These are phyloP conservation scores for Rhea pennata DNA, from an alignment of 2,113 vertebrate species.

Conservation along the genomic window DNA sequence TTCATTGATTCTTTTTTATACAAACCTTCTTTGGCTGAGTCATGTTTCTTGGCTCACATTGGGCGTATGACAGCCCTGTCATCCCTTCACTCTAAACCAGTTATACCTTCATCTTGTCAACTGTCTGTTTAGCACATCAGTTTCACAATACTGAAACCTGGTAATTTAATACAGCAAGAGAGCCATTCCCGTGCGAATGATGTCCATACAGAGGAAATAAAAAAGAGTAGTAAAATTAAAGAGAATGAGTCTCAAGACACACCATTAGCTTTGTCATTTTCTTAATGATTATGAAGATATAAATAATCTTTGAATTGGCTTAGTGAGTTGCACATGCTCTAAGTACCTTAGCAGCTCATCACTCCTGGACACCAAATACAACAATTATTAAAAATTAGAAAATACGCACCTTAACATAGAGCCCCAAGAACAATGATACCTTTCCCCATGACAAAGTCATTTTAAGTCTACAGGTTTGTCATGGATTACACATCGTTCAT, in stretches of 20 bases:
- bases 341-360: neutral
- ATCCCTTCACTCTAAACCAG: neutral
- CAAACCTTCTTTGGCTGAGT: neutral
- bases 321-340: neutral
- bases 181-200: neutral
- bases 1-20: neutral
- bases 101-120: neutral
- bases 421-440: slow-evolving; percentile 13
- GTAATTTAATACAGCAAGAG: neutral
- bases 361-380: neutral
- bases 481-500: neutral
- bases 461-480: neutral
- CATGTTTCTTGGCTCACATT: neutral
- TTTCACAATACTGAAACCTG: neutral
- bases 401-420: neutral
- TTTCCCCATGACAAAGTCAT: slow-evolving; percentile 38
- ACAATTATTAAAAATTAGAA: slow-evolving; percentile 31
- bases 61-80: neutral
- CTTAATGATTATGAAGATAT: neutral
- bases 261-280: neutral
- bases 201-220: neutral
- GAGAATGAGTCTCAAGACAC: neutral
- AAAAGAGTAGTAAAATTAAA: neutral
- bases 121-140: neutral
- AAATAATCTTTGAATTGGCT: neutral